Evolutionary conservation across 2,888 invertebrate genomes (phyloP).

Genomic region (Nesidiocoris tenuis): DNA sequence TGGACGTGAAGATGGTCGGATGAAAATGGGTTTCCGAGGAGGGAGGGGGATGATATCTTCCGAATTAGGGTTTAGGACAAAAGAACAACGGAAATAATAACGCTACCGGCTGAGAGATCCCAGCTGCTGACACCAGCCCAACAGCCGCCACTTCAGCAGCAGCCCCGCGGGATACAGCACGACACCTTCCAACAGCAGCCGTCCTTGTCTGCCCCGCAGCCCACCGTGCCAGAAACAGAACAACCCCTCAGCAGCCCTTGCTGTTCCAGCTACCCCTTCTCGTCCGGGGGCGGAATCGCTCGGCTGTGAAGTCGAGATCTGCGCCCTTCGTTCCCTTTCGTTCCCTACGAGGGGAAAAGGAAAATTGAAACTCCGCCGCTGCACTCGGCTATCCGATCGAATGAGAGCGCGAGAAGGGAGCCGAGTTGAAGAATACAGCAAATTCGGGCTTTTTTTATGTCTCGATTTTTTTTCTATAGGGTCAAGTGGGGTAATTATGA

Average conservation of each 20-base stretch:
- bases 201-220: not conserved
- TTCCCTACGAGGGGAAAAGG: not conserved
- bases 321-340: not conserved
- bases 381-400: too few species aligned
- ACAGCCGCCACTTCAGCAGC: not conserved
- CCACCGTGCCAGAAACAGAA: not conserved
- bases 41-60: not conserved
- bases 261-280: not conserved
- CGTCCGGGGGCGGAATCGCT: not conserved
- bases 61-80: slow-evolving; percentile 29
- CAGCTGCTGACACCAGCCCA: too few species aligned
- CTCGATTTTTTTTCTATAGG: too few species aligned
- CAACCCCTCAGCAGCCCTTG: not conserved
- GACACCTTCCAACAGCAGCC: not conserved
- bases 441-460: too few species aligned
- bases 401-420: too few species aligned
- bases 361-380: not conserved
- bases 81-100: slow-evolving; percentile 30
- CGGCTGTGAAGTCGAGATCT: not conserved
- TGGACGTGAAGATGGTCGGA: not conserved
- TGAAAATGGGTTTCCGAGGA: not conserved
- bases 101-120: slow-evolving; percentile 3
- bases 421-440: too few species aligned
- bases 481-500: too few species aligned
- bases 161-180: not conserved